phyloP scores from a whole-genome alignment of 2,113 vertebrate species.

The Megaceryle maxima region DNA sequence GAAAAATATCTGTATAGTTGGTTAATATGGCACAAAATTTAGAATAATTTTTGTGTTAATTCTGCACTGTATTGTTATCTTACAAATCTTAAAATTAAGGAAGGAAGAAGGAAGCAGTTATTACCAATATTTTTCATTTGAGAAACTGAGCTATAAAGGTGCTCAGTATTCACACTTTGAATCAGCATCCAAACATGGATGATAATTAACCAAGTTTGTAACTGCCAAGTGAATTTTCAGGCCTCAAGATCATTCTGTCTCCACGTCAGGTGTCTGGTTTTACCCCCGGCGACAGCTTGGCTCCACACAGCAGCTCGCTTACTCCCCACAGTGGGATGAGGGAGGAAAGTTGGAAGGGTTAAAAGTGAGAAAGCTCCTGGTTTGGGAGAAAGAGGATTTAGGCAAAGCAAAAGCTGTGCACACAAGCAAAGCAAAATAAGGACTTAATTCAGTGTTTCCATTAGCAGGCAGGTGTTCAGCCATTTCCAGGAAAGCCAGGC shows the following conservation, averaged over 20 bases:
- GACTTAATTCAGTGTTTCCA: background rate
- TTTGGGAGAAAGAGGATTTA: background rate
- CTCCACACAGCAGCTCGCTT: background rate
- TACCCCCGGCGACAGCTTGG: background rate
- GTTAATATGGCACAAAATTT: background rate
- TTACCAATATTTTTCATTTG: background rate
- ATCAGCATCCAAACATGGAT: background rate
- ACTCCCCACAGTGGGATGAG: background rate
- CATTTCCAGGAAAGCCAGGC: background rate
- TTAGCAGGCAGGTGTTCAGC: rapidly evolving
- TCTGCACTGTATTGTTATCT: background rate
- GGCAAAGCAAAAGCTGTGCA: background rate
- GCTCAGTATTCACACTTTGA: background rate
- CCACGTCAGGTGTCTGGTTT: background rate
- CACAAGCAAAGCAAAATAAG: background rate
- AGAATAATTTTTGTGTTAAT: background rate
- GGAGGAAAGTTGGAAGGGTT: background rate
- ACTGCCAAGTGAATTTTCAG: background rate
- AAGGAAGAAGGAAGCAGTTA: background rate
- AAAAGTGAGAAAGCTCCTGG: background rate
- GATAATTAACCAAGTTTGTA: background rate
- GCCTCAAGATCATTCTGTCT: background rate
- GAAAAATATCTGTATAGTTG: background rate
- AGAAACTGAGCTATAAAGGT: background rate
- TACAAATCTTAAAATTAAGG: background rate